phyloP scores from a whole-genome alignment of 2,888 invertebrate genomes.

The Athrips mouffetella region DNA sequence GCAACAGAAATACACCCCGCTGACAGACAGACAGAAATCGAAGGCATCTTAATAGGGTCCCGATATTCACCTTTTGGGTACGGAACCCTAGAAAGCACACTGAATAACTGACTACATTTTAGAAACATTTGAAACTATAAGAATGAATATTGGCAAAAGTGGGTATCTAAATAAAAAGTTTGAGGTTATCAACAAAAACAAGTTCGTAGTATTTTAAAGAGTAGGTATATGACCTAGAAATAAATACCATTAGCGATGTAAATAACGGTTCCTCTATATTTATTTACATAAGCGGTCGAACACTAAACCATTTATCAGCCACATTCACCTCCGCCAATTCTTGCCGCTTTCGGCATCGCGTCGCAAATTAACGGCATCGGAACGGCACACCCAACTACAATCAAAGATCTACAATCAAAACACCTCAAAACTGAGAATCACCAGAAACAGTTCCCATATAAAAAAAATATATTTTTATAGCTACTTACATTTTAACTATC shows the following conservation, averaged over 20 bases:
- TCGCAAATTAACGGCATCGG: constrained; percentile 41
- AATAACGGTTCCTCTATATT: constrained; percentile 5
- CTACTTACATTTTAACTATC: constrained; percentile 17
- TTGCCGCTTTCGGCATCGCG: constrained; percentile 31
- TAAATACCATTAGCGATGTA: not conserved
- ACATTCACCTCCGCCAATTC: constrained; percentile 26
- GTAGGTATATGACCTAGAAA: too few species aligned
- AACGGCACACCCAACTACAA: constrained; percentile 23
- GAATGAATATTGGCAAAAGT: too few species aligned
- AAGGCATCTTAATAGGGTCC: too few species aligned
- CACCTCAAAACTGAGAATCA: not conserved
- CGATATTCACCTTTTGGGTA: too few species aligned
- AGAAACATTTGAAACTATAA: too few species aligned
- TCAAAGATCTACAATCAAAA: not conserved
- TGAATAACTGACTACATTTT: too few species aligned
- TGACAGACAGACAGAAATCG: too few species aligned
- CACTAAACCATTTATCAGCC: constrained; percentile 30
- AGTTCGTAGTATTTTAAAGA: too few species aligned
- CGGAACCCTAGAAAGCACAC: too few species aligned
- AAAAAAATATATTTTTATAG: constrained; percentile 14
- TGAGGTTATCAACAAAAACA: too few species aligned
- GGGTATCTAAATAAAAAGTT: too few species aligned
- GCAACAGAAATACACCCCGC: too few species aligned
- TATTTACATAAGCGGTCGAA: constrained; percentile 12
- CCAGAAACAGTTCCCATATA: constrained; percentile 1